Percentiles rank a stretch among this genome's conserved stretches.
Conservation (phyloP, 2,888 invertebrate genomes). For the Halictus quadricinctus region DNA sequence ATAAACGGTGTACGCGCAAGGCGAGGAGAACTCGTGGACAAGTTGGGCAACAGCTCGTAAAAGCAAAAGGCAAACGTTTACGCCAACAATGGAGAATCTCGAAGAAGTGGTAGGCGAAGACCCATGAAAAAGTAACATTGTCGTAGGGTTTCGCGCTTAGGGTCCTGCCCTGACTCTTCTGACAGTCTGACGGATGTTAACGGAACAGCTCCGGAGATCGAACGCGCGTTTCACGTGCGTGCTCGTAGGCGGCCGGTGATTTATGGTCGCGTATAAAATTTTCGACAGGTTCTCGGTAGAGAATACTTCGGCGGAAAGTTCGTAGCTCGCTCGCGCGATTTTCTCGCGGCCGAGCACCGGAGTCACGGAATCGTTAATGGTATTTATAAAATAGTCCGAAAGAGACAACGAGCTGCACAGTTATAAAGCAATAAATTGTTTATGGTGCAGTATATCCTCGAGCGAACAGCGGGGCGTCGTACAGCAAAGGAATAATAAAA, state of each 20-base stretch:
- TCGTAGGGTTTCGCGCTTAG: conserved; percentile 52
- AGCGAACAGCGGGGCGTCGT: conserved; percentile 28
- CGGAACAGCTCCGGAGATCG: conserved; percentile 59
- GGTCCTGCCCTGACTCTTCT: conserved; percentile 59
- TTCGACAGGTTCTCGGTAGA: conserved; percentile 20
- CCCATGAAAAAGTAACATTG: conserved; percentile 73
- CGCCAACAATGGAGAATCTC: conserved; percentile 6
- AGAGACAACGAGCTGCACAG: conserved; percentile 32
- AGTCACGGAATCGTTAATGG: conserved; percentile 33
- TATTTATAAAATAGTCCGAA: conserved; percentile 18
- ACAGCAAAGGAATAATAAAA: conserved; percentile 47
- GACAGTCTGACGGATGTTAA: conserved; percentile 70
- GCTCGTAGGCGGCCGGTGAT: conserved; percentile 48
- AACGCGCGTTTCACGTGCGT: conserved; percentile 32
- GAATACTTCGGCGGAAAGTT: neutral
- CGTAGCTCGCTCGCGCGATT: neutral
- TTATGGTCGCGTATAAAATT: conserved; percentile 49
- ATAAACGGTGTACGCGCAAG: neutral
- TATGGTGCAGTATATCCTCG: conserved; percentile 54
- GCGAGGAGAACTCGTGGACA: neutral
- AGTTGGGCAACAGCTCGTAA: neutral
- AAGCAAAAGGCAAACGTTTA: conserved; percentile 1
- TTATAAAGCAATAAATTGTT: conserved; percentile 64
- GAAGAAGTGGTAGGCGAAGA: conserved; percentile 59
- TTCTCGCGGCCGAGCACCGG: conserved; percentile 8